These are phyloP conservation scores for Pterois miles DNA, from an alignment of 2,797 vertebrate species.

Conservation along the genomic window DNA sequence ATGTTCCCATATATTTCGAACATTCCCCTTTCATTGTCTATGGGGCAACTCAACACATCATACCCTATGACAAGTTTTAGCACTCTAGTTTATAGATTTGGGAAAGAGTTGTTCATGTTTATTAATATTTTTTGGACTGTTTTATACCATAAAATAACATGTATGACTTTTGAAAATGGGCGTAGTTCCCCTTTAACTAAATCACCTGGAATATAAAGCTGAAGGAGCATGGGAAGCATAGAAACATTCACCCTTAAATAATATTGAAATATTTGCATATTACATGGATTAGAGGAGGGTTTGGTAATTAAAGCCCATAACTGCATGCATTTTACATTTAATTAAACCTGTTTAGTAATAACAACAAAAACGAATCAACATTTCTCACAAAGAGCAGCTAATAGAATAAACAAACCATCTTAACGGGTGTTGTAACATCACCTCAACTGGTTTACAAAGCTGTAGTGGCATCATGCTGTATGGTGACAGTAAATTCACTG, in stretches of 20 bases:
- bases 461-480: not conserved
- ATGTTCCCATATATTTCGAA: no score
- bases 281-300: not conserved
- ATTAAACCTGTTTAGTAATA: not conserved
- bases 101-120: no score
- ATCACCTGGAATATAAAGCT: not conserved
- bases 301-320: not conserved
- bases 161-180: no score
- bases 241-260: not conserved
- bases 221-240: not conserved
- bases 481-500: not conserved
- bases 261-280: not conserved
- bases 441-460: not conserved
- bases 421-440: not conserved
- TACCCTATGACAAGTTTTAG: no score
- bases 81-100: no score
- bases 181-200: not conserved
- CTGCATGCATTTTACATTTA: not conserved
- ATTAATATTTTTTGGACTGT: no score
- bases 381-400: slow-evolving; percentile 6
- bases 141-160: no score
- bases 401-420: slow-evolving; percentile 17
- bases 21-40: no score
- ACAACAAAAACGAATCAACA: not conserved
- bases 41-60: no score